These are phyloP conservation scores for Hemibagrus wyckioides DNA, from an alignment of 2,113 vertebrate species.

Conservation along the genomic window DNA sequence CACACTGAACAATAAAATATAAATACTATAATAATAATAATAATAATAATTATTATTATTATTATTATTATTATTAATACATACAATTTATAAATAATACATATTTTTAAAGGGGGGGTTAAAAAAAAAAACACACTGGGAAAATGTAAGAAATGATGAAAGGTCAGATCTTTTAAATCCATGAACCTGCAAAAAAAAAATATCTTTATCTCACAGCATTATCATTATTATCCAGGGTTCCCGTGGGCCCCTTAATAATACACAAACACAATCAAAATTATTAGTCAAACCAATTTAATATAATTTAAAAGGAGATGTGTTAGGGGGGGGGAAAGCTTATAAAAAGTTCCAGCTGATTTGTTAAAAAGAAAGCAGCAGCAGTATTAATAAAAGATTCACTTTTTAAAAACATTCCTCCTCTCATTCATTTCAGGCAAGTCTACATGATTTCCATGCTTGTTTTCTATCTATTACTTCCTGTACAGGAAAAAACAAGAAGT, in stretches of 20 bases:
- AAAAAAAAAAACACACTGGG: background rate
- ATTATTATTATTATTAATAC: no score
- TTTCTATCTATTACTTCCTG: background rate
- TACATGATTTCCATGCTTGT: conserved; percentile 14
- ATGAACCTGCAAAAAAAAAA: background rate
- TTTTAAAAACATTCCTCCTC: background rate
- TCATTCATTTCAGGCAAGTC: conserved; percentile 26
- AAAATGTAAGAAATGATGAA: background rate
- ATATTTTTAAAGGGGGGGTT: background rate
- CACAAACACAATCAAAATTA: background rate
- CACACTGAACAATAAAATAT: background rate
- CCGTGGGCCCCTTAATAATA: background rate
- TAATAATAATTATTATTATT: background rate
- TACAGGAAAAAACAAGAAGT: background rate
- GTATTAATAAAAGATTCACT: background rate
- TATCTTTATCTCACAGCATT: background rate
- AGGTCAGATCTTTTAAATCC: background rate
- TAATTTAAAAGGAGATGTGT: background rate
- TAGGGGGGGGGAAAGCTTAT: background rate
- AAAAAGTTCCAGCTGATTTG: background rate
- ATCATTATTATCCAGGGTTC: background rate
- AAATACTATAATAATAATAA: background rate
- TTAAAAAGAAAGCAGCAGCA: background rate
- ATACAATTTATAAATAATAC: no score
- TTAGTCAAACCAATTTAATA: conserved; percentile 12